These are phyloP conservation scores for Chelonia mydas DNA, from an alignment of 2,797 vertebrate genomes.

Conservation along the genomic window DNA sequence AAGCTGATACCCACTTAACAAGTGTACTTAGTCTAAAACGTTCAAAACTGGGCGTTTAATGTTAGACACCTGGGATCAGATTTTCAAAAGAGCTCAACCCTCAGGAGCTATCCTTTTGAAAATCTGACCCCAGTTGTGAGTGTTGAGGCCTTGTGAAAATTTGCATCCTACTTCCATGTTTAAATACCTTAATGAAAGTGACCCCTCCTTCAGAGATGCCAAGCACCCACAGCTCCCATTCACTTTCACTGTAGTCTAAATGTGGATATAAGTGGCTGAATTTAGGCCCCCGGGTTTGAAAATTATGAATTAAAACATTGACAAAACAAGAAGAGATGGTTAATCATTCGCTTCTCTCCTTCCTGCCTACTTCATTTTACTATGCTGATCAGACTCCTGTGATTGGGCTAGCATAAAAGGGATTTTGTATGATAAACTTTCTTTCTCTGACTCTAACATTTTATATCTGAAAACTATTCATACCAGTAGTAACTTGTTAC, in stretches of 20 bases:
- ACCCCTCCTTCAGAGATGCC: background rate
- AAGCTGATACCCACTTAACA: background rate
- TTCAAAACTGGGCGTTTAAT: background rate
- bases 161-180: background rate
- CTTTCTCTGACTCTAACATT: background rate
- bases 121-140: background rate
- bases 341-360: background rate
- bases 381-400: background rate
- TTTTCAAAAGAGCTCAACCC: background rate
- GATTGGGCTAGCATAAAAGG: background rate
- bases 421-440: background rate
- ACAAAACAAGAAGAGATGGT: background rate
- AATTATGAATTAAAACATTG: background rate
- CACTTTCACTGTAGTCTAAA: background rate
- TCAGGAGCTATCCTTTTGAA: background rate
- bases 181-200: background rate
- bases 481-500: background rate
- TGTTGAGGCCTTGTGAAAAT: background rate
- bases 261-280: background rate
- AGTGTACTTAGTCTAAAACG: background rate
- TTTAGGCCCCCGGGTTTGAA: background rate
- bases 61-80: background rate
- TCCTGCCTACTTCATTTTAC: background rate
- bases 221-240: background rate
- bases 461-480: background rate